phyloP scores from a whole-genome alignment of 2,113 vertebrate genomes.

The Archocentrus centrarchus region DNA sequence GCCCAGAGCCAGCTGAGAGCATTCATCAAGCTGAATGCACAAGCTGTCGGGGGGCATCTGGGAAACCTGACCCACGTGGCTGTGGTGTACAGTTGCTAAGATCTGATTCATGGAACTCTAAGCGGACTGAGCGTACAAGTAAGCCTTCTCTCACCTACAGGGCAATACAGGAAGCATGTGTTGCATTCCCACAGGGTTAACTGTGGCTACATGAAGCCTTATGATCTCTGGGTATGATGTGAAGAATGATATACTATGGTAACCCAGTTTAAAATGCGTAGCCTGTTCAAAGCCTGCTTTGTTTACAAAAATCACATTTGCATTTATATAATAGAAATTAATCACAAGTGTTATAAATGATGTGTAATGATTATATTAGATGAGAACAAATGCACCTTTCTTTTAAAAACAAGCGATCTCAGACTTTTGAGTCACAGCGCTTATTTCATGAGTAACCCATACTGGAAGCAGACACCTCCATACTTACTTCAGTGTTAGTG shows the following conservation, averaged over 20 bases:
- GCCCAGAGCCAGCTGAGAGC: conserved; percentile 40
- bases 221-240: not conserved
- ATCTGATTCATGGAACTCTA: conserved; percentile 14
- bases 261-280: not conserved
- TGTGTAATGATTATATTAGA: not conserved
- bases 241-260: not conserved
- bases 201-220: not conserved
- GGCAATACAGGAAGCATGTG: conserved; percentile 29
- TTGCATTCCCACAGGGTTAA: conserved; percentile 23
- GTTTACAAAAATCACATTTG: not conserved
- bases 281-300: not conserved
- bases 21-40: conserved; percentile 17
- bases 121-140: not conserved
- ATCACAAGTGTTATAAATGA: not conserved
- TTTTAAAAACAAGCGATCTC: not conserved
- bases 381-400: not conserved
- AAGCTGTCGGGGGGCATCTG: conserved; percentile 9
- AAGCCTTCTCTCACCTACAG: not conserved
- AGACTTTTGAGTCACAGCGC: not conserved
- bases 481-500: not conserved
- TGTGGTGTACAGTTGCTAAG: conserved; percentile 22
- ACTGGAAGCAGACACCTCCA: not conserved
- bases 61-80: conserved; percentile 26
- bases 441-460: not conserved
- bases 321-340: not conserved